Base-by-base conservation (phyloP, 2,113 vertebrate genomes). In the Sigmodon hispidus region DNA sequence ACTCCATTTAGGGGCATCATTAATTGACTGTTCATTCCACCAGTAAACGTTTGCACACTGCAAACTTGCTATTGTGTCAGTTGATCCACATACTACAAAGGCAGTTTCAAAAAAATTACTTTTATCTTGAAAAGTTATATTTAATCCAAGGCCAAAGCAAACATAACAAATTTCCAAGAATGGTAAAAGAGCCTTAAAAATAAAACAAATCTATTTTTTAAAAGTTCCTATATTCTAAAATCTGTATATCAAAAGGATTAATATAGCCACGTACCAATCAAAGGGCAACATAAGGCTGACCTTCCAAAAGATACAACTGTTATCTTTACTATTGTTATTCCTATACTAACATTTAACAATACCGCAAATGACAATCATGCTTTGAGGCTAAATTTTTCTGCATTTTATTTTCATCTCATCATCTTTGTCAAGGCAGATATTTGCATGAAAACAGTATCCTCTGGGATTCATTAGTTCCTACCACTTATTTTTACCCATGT, bases 401-500 rank as follows among this genome's bases (percentile, higher is more conserved):
- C 93, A 69, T 88, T 95, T 98, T 96, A n/a, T 96, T 96, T 94
- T 69, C 96, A 97, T 96, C 85, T 92, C 93, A 93, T 97, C 96
- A 95, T 97, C 97, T 90, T 97, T 97, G 95, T 95, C 94, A 94
- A 92, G 57, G 50, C 72, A 94, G 94, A 94, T 89, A 98, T 98
- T 97, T 97, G 97, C 97, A 98, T 97, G 90, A 96, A 97, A 97
- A 98, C 95, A 95, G 83, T 86, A 94, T 95, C 96, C 93, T 89
- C 93, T 87, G 97, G 96, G 96, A 97, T 91, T 96, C 96, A 97
- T 96, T 96, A 97, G 86, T 92, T 97, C 75, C 69, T 96, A 90
- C 24, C 95, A 96, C 93, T 97, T 97, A 97, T 97, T 97, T 98
- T 97, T 98, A 98, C 95, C 76, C 95, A 96, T 97, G 96, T 97